Evolutionary conservation across 64 coral and sea anemone genomes (phyloP), one percentile per base, ranked within the genome.

Genomic region (Catalaphyllia jardinei): DNA sequence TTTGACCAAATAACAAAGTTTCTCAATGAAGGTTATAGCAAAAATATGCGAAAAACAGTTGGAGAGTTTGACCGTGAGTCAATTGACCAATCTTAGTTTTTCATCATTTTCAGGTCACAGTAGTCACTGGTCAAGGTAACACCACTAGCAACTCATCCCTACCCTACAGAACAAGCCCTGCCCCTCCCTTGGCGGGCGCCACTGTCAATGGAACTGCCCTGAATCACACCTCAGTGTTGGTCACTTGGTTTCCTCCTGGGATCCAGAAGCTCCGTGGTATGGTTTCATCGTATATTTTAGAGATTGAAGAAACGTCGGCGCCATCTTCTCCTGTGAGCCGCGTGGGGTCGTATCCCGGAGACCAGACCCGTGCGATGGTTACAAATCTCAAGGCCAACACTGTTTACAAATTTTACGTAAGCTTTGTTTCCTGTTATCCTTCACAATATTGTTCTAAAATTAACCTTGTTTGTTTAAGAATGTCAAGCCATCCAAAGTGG

Each of bases 381-480:
- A 86, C 73, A 59, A 62, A 64, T 59, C 88, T 98, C 19, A 98
- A 80, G 76, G 93, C 96, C 20, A 98, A 94, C 49, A 94, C 93
- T 60, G 61, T 84, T 11, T 98, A 98, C 88, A 73, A 63, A 71
- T 98, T 98, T 31, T 87, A 88, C 88, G 96, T 98, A 86, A 76
- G 71, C n/a, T 35, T 35, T 62, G 79, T 29, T 14, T 16, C 17
- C 1, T 72, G 62, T 31, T 25, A 20, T 63, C 69, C 17, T 17
- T 28, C 20, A 28, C n/a, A 69, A 69, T 10, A 10, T 28, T n/a
- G 4, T 69, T 25, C 22, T 27, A 65, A n/a, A 20, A 19, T 20
- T 24, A 24, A 22, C 20, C 62, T 65, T 2, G 2, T 17, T 65
- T 22, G 24, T 22, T 24, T 20, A 65, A 5, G 8, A 19, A 8